These are phyloP conservation scores for Bubo bubo DNA, from an alignment of 2,113 vertebrate species.

Conservation along the genomic window DNA sequence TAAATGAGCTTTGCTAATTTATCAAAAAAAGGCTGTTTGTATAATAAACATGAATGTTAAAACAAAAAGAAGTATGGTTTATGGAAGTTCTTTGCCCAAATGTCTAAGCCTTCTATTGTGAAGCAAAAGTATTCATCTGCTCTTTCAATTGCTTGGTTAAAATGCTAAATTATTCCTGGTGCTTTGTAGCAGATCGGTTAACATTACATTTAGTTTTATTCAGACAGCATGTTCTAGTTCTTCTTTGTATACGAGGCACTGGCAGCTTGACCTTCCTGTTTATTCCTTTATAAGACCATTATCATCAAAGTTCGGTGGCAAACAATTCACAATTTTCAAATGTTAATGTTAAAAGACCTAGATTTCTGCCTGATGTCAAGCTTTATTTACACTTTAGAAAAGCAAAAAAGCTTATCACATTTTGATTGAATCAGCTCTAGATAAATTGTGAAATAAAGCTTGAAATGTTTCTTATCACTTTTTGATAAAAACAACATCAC, in stretches of 20 bases:
- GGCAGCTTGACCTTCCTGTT: slow-evolving; percentile 67
- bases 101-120: slow-evolving; percentile 9
- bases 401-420: slow-evolving; percentile 31
- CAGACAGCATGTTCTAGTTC: slow-evolving; percentile 57
- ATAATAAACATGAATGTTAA: slow-evolving; percentile 60
- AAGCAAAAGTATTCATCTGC: slow-evolving; percentile 55
- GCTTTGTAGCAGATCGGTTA: slow-evolving; percentile 63
- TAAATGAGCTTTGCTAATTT: slow-evolving; percentile 31
- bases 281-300: slow-evolving; percentile 59
- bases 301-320: slow-evolving; percentile 53
- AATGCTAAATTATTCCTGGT: slow-evolving; percentile 69
- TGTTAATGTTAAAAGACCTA: slow-evolving; percentile 55
- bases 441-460: slow-evolving; percentile 50
- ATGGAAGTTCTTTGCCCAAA: slow-evolving; percentile 21
- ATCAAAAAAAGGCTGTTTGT: slow-evolving; percentile 22
- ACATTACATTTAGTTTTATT: slow-evolving; percentile 69
- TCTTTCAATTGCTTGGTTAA: slow-evolving; percentile 60
- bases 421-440: slow-evolving; percentile 42
- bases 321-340: slow-evolving; percentile 64
- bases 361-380: slow-evolving; percentile 55
- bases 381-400: slow-evolving; percentile 56
- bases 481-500: slow-evolving; percentile 55
- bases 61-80: slow-evolving; percentile 30
- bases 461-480: slow-evolving; percentile 37
- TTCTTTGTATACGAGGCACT: slow-evolving; percentile 47